Evolutionary conservation across 1,140 invertebrate species (phyloP).

Genomic region (Drosophila miranda): DNA sequence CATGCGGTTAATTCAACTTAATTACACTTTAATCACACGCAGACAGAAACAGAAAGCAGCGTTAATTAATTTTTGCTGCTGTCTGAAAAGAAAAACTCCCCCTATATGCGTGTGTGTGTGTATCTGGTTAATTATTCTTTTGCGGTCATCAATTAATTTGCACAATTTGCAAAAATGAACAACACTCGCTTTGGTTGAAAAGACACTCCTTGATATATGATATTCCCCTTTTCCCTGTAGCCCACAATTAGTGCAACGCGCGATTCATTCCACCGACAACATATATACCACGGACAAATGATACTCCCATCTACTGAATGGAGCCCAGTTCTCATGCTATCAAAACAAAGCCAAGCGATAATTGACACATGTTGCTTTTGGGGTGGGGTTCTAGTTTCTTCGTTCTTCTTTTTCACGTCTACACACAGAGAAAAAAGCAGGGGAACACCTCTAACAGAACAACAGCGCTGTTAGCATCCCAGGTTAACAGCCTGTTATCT

Average conservation of each 20-base stretch:
- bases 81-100: slow-evolving; percentile 9
- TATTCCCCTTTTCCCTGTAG: too few species aligned
- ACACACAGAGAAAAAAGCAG: too few species aligned
- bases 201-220: too few species aligned
- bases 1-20: slow-evolving; percentile 51
- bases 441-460: too few species aligned
- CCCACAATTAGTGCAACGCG: too few species aligned
- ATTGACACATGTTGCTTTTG: slow-evolving; percentile 74
- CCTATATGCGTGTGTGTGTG: not conserved
- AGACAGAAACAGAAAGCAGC: slow-evolving; percentile 18
- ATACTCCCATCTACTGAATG: too few species aligned
- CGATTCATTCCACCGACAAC: too few species aligned
- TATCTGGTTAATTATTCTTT: slow-evolving; percentile 36
- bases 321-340: slow-evolving; percentile 60
- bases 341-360: slow-evolving; percentile 72
- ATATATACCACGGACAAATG: too few species aligned
- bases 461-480: too few species aligned
- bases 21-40: slow-evolving; percentile 54
- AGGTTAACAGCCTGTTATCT: too few species aligned
- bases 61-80: slow-evolving; percentile 60
- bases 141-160: slow-evolving; percentile 64
- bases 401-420: not conserved
- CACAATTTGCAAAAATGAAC: slow-evolving; percentile 39
- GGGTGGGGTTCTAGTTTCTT: slow-evolving; percentile 6
- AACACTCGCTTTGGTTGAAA: slow-evolving; percentile 16